A percentile compares a stretch with the other conserved stretches of the same genome.
Evolutionary conservation across 2,888 invertebrate species (phyloP).

Genomic region (Asteroscopus sphinx): DNA sequence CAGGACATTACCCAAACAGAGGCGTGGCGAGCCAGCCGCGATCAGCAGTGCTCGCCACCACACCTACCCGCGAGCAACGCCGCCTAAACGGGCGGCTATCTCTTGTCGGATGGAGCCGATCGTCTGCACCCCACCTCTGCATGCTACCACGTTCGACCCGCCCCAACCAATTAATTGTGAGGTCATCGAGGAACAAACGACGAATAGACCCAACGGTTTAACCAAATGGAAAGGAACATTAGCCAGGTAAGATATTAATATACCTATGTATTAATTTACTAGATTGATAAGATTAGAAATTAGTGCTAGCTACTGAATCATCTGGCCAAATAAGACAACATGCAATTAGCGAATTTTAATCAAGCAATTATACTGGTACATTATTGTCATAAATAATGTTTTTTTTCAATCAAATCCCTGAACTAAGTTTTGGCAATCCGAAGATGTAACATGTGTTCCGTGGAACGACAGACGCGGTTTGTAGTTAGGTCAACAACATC

Average conservation of each 20-base stretch:
- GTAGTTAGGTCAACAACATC: constrained; percentile 83
- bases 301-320: constrained; percentile 22
- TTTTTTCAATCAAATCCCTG: constrained; percentile 33
- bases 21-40: constrained; percentile 76
- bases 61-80: constrained; percentile 82
- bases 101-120: constrained; percentile 81
- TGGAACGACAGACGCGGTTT: constrained; percentile 55
- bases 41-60: constrained; percentile 77
- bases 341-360: constrained; percentile 1
- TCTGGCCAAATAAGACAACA: constrained; percentile 11
- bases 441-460: constrained; percentile 46
- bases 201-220: constrained; percentile 69
- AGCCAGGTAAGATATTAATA: constrained; percentile 75
- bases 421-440: constrained; percentile 27
- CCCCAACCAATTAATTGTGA: constrained; percentile 68
- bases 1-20: constrained; percentile 85
- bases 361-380: constrained; percentile 9
- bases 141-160: constrained; percentile 64
- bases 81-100: constrained; percentile 78
- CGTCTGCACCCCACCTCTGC: constrained; percentile 66
- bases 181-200: constrained; percentile 60
- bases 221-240: constrained; percentile 79
- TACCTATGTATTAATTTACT: not conserved
- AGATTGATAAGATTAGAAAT: not conserved
- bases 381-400: not conserved